phyloP scores from a whole-genome alignment of 2,888 invertebrate species.

The Lochmaea capreae region DNA sequence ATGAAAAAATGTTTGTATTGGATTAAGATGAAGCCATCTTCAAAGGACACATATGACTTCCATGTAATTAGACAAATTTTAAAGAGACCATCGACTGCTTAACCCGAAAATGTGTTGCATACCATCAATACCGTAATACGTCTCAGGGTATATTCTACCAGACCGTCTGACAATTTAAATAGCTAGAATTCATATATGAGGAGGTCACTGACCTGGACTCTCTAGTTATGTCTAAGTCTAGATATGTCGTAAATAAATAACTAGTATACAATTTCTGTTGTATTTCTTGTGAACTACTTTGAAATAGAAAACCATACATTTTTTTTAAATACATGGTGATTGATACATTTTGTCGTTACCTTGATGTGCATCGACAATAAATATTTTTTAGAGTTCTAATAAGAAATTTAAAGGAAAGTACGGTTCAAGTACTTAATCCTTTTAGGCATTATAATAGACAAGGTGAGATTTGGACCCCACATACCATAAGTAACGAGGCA shows the following conservation, averaged over 20 bases:
- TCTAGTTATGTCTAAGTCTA: slow-evolving; percentile 49
- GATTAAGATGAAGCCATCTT: no score
- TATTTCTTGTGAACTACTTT: slow-evolving; percentile 35
- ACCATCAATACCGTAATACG: slow-evolving; percentile 18
- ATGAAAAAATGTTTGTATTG: background rate
- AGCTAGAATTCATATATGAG: slow-evolving; percentile 50
- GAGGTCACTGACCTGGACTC: slow-evolving; percentile 52
- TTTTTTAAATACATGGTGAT: slow-evolving; percentile 11
- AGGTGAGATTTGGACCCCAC: no score
- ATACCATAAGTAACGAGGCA: no score
- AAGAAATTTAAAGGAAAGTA: no score
- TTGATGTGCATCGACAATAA: no score
- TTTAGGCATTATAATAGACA: no score
- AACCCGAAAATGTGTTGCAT: slow-evolving; percentile 10
- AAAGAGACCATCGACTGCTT: background rate
- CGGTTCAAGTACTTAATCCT: no score
- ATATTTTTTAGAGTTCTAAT: no score
- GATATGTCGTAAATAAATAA: slow-evolving; percentile 55
- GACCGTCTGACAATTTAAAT: slow-evolving; percentile 42
- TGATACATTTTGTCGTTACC: background rate
- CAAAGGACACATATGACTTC: background rate
- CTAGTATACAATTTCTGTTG: slow-evolving; percentile 47
- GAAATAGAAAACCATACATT: slow-evolving; percentile 13
- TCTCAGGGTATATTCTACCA: slow-evolving; percentile 21
- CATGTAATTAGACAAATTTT: background rate